Evolutionary conservation across 2,113 vertebrate species (phyloP).

Genomic region (Odocoileus virginianus): DNA sequence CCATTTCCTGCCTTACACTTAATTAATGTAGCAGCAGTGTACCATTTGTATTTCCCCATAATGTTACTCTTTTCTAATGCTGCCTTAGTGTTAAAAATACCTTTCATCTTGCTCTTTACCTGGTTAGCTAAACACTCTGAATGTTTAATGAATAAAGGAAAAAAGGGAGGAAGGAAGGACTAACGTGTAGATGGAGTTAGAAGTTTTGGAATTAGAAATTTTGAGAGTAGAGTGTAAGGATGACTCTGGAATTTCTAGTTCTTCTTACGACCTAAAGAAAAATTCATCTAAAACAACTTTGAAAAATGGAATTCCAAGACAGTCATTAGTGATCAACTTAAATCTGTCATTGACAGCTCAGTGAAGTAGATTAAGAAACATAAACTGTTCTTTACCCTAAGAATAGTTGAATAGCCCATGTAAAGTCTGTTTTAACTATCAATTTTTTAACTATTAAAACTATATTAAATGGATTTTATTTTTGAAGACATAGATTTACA

Average conservation of each 20-base stretch:
- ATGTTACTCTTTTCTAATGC: not conserved
- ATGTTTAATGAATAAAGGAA: not conserved
- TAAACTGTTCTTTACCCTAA: not conserved
- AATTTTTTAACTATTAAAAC: not conserved
- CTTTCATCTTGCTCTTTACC: not conserved
- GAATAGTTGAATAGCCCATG: not conserved
- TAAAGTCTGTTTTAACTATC: not conserved
- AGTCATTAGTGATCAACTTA: not conserved
- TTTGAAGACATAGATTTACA: not conserved
- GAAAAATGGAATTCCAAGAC: not conserved
- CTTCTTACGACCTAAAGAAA: not conserved
- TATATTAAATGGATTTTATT: not conserved
- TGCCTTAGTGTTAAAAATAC: not conserved
- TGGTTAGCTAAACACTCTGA: not conserved
- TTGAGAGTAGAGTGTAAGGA: not conserved
- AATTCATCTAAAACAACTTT: not conserved
- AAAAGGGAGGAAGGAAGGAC: not conserved
- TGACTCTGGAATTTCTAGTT: not conserved
- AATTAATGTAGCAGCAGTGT: not conserved
- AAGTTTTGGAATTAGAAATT: not conserved
- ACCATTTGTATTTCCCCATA: not conserved
- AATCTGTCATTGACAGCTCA: not conserved
- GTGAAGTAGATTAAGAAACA: not conserved
- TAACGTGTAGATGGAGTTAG: not conserved
- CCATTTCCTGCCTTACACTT: not conserved